Evolutionary conservation across 2,797 vertebrate species (phyloP).

Genomic region (Helostoma temminkii): DNA sequence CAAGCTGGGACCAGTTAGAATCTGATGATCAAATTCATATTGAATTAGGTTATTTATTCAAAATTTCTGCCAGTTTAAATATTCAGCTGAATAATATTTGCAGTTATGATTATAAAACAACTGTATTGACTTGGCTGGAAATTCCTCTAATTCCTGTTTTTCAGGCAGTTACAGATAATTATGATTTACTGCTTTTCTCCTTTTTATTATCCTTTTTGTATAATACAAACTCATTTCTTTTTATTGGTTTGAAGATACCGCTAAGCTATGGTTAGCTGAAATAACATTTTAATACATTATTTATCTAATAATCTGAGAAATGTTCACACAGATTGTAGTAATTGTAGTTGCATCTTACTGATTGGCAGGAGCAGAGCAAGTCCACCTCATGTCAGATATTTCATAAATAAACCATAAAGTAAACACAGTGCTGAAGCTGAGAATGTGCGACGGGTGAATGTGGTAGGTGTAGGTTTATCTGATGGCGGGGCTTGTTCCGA

Average conservation of each 20-base stretch:
- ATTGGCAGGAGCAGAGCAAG: background rate
- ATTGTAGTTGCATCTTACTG: background rate
- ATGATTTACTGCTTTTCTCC: background rate
- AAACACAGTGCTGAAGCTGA: background rate
- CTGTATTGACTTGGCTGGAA: no score
- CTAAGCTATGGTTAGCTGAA: background rate
- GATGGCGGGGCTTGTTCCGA: slow-evolving; percentile 44
- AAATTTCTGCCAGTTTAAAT: no score
- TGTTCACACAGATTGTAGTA: background rate
- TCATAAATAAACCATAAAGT: background rate
- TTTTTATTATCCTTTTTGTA: no score
- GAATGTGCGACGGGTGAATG: slow-evolving; percentile 4
- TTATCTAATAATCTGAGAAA: background rate
- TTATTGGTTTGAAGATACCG: background rate
- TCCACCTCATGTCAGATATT: no score
- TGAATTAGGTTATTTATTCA: no score
- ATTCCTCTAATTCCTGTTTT: background rate
- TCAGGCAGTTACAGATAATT: background rate
- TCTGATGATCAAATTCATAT: no score
- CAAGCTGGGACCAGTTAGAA: no score
- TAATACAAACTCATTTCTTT: background rate
- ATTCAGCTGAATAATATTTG: no score
- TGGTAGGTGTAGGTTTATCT: slow-evolving; percentile 34
- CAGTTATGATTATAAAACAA: no score
- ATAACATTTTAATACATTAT: background rate